These are phyloP conservation scores for Galbula dea DNA, from an alignment of 2,113 vertebrate species.

Conservation along the genomic window DNA sequence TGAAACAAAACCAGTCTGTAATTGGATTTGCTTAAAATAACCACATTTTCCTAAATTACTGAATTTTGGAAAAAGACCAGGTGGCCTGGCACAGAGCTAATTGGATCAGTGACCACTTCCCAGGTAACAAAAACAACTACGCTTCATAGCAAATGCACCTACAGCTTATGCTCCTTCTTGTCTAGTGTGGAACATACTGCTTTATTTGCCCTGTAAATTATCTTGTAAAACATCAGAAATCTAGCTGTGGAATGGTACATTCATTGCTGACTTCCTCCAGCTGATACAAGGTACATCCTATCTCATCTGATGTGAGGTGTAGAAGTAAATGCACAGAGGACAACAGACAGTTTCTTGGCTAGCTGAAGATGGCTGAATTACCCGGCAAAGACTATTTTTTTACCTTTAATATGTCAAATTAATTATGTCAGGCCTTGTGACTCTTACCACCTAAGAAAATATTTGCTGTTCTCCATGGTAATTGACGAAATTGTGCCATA, in stretches of 20 bases:
- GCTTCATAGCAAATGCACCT: neutral
- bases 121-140: neutral
- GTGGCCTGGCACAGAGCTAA: neutral
- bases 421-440: neutral
- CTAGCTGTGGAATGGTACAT: neutral
- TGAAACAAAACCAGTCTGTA: neutral
- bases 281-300: neutral
- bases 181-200: neutral
- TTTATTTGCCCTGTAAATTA: neutral
- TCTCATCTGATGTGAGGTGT: neutral
- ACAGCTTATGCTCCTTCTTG: neutral
- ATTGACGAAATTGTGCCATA: neutral
- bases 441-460: neutral
- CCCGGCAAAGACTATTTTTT: neutral
- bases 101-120: neutral
- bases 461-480: neutral
- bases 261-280: neutral
- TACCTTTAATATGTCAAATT: neutral
- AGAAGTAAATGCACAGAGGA: neutral
- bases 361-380: neutral
- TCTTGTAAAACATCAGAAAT: neutral
- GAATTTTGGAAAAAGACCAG: neutral
- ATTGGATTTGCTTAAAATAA: slow-evolving; percentile 1
- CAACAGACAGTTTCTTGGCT: neutral
- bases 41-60: neutral